These are phyloP conservation scores for Enteromius paludinosus DNA, from an alignment of 2,797 vertebrate species.

Conservation along the genomic window DNA sequence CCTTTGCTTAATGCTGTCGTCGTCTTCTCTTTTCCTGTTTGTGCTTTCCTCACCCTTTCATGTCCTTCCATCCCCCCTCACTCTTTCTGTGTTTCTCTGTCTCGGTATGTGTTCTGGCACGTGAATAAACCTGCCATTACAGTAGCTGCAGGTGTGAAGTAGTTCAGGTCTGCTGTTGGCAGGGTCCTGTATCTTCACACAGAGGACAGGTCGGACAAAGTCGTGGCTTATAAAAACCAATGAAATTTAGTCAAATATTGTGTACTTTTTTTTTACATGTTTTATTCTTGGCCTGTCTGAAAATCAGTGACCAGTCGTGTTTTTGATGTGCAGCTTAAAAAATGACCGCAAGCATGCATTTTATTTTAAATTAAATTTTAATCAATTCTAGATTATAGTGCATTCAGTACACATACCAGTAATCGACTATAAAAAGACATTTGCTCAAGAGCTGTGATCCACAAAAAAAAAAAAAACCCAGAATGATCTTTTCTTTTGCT, in stretches of 20 bases:
- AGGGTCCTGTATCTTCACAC: constrained; percentile 13
- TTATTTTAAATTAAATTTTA: not conserved
- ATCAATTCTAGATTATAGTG: not conserved
- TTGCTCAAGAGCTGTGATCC: not conserved
- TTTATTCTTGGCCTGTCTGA: not conserved
- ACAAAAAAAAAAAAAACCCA: not conserved
- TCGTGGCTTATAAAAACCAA: not conserved
- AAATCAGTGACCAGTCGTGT: not conserved
- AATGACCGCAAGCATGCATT: not conserved
- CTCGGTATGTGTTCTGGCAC: constrained; percentile 42
- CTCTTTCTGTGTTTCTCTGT: constrained; percentile 2
- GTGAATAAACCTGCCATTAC: constrained; percentile 40
- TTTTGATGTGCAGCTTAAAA: not conserved
- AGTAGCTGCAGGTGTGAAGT: constrained; percentile 44
- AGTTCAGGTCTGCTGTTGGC: constrained; percentile 45
- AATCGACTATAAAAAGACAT: not conserved
- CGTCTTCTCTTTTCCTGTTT: constrained; percentile 5
- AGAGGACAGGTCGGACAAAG: constrained; percentile 28
- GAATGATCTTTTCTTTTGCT: constrained; percentile 12
- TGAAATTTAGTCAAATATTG: not conserved
- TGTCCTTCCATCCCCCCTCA: not conserved
- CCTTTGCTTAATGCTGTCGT: constrained; percentile 19
- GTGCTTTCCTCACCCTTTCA: not conserved
- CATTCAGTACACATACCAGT: not conserved
- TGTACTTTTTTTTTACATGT: not conserved